Base-by-base conservation (phyloP, 2,113 vertebrate genomes). In the Trogon surrucura region DNA sequence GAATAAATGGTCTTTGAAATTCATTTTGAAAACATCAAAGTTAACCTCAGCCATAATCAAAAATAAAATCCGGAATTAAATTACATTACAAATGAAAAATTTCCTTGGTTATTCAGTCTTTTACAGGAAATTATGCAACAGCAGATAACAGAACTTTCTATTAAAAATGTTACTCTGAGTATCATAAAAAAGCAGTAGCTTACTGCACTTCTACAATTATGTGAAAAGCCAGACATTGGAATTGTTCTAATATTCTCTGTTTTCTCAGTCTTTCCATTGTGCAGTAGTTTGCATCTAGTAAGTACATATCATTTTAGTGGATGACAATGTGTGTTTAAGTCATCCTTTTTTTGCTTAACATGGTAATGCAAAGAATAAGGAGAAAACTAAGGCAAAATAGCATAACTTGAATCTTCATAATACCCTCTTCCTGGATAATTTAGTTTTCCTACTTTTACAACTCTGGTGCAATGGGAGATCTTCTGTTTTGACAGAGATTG, bases 1-100 rank as follows among this genome's bases (percentile, higher is more conserved):
- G 93, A 97, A 97, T 97, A 98, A 97, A 97, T 97, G 92, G 69
- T 82, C 94, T 98, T 97, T 97, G 96, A 98, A 97, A 98, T 95
- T 93, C 84, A 94, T 96, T 98, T 95, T 94, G 78, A 97, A 97
- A 98, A 97, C 97, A 96, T 96, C 96, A 97, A 97, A 97, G 97
- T 94, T 94, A 97, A 96, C 89, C 92, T 91, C 91, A 66, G 61
- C 58, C 87, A 88, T 74, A 96, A 97, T 96, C 64, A 97, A 97
- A 95, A 97, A 87, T 95, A 95, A 98, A 97, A 96, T 97, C 74
- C 80, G 90, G 89, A 98, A 93, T 96, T 83, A 95, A 97, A 93
- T 96, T 96, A 66, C 77, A 74, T 88, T 93, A 80, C 72, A 97
- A 97, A 96, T 87, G 84, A 95, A 97, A 97, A 96, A 93, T 58